Conservation (phyloP, 1,140 invertebrate genomes). For the Armadillidium nasatum region DNA sequence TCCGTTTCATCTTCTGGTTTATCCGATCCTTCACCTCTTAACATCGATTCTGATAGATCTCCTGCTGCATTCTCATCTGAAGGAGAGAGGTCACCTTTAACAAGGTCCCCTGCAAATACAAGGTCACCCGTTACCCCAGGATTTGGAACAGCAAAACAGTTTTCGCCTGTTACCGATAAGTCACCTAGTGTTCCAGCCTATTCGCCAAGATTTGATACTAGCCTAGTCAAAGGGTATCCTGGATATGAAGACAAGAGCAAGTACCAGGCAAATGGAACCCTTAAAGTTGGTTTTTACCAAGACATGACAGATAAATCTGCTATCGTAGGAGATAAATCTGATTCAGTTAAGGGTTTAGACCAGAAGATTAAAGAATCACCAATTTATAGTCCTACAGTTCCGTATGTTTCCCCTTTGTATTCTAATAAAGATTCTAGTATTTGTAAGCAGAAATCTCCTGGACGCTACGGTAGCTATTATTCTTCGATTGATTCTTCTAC, state of each 20-base stretch:
- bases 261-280: slow-evolving; percentile 58
- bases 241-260: slow-evolving; percentile 41
- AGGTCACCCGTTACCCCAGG: slow-evolving; percentile 56
- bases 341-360: slow-evolving; percentile 33
- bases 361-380: slow-evolving; percentile 39
- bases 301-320: slow-evolving; percentile 53
- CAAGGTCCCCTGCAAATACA: slow-evolving; percentile 49
- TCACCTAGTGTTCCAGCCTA: slow-evolving; percentile 42
- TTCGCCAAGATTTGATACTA: slow-evolving; percentile 38
- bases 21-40: slow-evolving; percentile 58
- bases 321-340: slow-evolving; percentile 29
- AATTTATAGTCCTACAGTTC: slow-evolving; percentile 43
- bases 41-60: slow-evolving; percentile 53
- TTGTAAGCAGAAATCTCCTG: slow-evolving; percentile 42
- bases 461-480: slow-evolving; percentile 41
- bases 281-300: slow-evolving; percentile 71
- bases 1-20: slow-evolving; percentile 59
- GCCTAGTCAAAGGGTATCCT: slow-evolving; percentile 36
- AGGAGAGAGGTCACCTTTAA: slow-evolving; percentile 39
- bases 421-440: slow-evolving; percentile 29
- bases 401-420: slow-evolving; percentile 41
- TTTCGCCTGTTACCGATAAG: slow-evolving; percentile 43
- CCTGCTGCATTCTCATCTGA: slow-evolving; percentile 44
- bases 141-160: slow-evolving; percentile 38
- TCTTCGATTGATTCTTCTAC: slow-evolving; percentile 32